phyloP scores from a whole-genome alignment of 2,888 invertebrate species.

The Stenchaetothrips biformis region DNA sequence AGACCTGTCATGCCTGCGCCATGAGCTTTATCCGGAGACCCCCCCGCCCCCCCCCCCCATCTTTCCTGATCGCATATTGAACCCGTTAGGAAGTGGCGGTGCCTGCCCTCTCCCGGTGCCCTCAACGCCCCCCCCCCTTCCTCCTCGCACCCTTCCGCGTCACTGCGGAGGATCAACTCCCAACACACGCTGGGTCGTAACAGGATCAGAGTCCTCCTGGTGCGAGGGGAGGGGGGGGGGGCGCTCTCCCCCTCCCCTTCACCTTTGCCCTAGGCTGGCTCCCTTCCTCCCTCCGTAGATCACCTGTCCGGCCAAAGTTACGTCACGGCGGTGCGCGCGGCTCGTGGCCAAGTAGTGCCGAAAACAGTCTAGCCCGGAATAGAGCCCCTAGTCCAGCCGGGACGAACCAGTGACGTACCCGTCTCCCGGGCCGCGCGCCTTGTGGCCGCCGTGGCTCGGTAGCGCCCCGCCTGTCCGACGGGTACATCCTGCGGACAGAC shows the following conservation, averaged over 20 bases:
- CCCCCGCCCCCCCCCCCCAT: neutral
- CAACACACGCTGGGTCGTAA: conserved; percentile 13
- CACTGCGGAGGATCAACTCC: conserved; percentile 24
- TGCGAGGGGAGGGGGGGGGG: no score
- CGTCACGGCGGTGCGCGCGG: neutral
- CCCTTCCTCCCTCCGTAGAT: neutral
- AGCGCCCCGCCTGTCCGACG: no score
- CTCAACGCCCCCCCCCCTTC: neutral
- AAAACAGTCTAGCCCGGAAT: no score
- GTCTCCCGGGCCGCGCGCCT: no score
- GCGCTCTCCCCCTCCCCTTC: neutral
- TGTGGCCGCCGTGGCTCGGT: no score
- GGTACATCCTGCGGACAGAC: no score
- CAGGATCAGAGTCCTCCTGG: neutral
- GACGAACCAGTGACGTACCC: no score
- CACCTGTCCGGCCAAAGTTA: neutral
- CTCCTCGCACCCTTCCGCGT: conserved; percentile 4
- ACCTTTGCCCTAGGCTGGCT: no score
- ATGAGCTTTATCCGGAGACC: neutral
- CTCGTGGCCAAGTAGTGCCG: neutral
- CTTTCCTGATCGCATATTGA: neutral
- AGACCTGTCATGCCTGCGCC: neutral
- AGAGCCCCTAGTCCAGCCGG: no score
- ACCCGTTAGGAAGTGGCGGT: conserved; percentile 13
- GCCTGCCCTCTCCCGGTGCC: neutral